A percentile compares a stretch with the other conserved stretches of the same genome.
Evolutionary conservation across 2,888 invertebrate genomes (phyloP).

Genomic region (Apamea sordens): DNA sequence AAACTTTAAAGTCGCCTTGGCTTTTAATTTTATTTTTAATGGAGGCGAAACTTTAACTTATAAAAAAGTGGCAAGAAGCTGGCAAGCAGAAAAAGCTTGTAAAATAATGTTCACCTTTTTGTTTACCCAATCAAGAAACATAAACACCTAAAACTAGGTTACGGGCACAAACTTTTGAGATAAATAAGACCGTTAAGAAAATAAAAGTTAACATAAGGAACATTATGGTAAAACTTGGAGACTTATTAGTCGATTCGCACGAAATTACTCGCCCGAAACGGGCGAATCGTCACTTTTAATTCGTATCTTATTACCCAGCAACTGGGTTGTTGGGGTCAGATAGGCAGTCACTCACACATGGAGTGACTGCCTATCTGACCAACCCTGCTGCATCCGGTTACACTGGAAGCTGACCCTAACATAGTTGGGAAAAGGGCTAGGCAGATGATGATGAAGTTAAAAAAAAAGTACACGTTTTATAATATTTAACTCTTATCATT

Average conservation of each 20-base stretch:
- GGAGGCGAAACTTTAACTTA: neutral
- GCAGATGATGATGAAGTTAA: too few relatives aligned
- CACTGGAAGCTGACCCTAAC: too few relatives aligned
- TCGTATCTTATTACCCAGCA: neutral
- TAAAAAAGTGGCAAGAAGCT: neutral
- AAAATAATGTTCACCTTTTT: conserved; percentile 29
- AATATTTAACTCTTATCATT: too few relatives aligned
- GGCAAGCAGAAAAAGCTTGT: neutral
- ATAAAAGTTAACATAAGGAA: conserved; percentile 49
- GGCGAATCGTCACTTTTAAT: neutral
- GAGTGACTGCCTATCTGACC: too few relatives aligned
- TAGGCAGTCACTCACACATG: too few relatives aligned
- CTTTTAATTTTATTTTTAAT: too few relatives aligned
- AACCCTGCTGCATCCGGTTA: too few relatives aligned
- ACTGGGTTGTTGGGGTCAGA: neutral
- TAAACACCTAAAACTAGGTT: conserved; percentile 36
- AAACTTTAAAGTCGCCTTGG: neutral
- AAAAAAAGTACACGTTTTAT: too few relatives aligned
- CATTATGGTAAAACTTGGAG: conserved; percentile 48
- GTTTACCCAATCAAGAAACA: conserved; percentile 20
- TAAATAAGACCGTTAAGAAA: conserved; percentile 55
- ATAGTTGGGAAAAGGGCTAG: too few relatives aligned
- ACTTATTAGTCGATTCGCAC: neutral
- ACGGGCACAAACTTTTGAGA: conserved; percentile 35
- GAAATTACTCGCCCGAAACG: neutral